Base-by-base conservation (phyloP, 2,888 invertebrate species). In the Andrena chrysosceles region DNA sequence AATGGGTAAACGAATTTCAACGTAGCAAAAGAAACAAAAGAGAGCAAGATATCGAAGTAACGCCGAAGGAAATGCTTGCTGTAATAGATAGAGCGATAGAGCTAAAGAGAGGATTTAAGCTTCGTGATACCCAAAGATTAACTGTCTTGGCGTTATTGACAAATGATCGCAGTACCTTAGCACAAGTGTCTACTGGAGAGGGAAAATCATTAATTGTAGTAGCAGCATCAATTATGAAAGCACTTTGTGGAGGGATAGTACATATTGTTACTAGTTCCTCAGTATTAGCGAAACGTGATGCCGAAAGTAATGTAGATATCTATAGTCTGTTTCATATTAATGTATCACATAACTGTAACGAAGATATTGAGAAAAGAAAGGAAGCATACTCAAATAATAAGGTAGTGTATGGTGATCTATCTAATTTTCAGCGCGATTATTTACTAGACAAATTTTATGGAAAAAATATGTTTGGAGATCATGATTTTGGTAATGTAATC, bases 131-230 rank as follows among this genome's bases (percentile, higher is more conserved):
- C 5, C 91, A 91, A 80, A 81, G 67, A 70, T 74, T 91, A 60
- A 67, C 90, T 10, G 81, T 90, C n/a, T 63, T 89, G 42, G 52
- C 80, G 59, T 70, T 91, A 33, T 48, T 89, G 64, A 56, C 33
- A 6, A 81, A 84, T 62, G 35, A 87, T 10, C 64, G 62, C 0
- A 89, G 85, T 48, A 79, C 83, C 2, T 77, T 94, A n/a, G 86
- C 89, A 10, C 92, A 94, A 83, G 88, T 94, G 4, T 84, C 88
- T 60, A 94, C 94, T 2, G 94, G 94, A 6, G 94, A 94, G 83
- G 93, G 93, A 20, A 93, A 93, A 77, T 89, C 93, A 0, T 83
- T 88, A 56, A 91, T 93, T 48, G 90, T 94, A 23, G 89, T 90
- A 10, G 87, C 90, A n/a, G 74, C 89, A 3, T 89, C 93, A 1